Evolutionary conservation across 2,797 vertebrate species (phyloP), one percentile per base, ranked within the genome.

Genomic region (Naso thynnoides): DNA sequence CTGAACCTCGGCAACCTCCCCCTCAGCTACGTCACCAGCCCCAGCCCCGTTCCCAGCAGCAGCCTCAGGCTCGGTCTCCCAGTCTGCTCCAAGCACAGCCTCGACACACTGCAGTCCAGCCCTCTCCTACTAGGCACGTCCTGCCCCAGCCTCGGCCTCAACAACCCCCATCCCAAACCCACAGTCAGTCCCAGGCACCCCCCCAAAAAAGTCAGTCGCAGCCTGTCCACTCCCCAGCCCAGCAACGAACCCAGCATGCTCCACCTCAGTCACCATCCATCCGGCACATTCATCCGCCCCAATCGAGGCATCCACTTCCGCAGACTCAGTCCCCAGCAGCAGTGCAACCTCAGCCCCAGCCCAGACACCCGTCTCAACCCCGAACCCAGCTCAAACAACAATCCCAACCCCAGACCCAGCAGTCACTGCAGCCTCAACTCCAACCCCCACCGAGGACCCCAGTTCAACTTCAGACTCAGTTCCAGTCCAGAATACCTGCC

Each of bases 151-250:
- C 76, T 11, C 62, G 56, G 15, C 57, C 71, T 31, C 73, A 82
- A 24, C 75, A 77, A 23, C 64, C 76, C 13, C 50, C 57, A 8
- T 4, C 72, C 13, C 86, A 84, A 72, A 66, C 62, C 38, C 86
- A 76, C 13, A 74, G 82, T 77, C 89, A 83, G 23, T 11, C 72
- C 41, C 76, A 85, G 62, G 7, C 45, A 1, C 59, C 66, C 10
- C 42, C 70, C 8, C 88, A 86, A 52, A 91, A 88, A 70, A 18
- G 27, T 31, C 79, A 73, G 15, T 64, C 79, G 8, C 84, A 86
- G 6, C 38, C 66, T 16, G 55, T 56, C 36, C 76, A 62, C 23
- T 55, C 78, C 39, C 44, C 67, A 19, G 45, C 70, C 19, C 88
- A 84, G 31, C 88, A 84, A 27, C 63, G 66, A 60, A 67, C 79